Conservation (phyloP, 2,888 invertebrate genomes). For the Cryptus armator region DNA sequence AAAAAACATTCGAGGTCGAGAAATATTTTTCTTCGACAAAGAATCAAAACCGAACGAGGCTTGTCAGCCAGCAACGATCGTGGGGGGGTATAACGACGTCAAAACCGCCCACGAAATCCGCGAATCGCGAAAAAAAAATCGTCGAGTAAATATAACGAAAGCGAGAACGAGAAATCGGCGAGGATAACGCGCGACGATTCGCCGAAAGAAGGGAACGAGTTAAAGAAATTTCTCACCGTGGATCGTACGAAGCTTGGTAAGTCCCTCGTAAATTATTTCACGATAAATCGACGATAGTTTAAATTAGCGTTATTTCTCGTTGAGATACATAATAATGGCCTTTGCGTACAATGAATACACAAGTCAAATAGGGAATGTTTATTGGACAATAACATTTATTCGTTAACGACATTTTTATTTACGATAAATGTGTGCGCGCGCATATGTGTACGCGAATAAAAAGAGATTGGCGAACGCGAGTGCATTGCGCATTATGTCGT, state of each 20-base stretch:
- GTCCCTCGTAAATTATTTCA: background rate
- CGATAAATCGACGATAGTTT: background rate
- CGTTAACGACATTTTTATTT: background rate
- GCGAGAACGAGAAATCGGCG: too few relatives aligned
- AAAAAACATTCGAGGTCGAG: background rate
- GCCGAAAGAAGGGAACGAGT: too few relatives aligned
- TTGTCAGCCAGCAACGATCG: background rate
- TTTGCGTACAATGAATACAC: background rate
- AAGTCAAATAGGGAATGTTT: background rate
- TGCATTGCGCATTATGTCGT: too few relatives aligned
- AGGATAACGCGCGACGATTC: too few relatives aligned
- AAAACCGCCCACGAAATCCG: background rate
- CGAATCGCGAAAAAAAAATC: background rate
- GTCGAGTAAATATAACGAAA: too few relatives aligned
- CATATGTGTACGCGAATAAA: too few relatives aligned
- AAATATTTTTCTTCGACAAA: background rate
- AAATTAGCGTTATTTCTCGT: background rate
- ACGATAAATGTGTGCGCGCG: background rate
- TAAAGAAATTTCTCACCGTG: background rate
- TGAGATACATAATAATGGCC: background rate
- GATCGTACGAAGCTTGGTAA: constrained; percentile 2
- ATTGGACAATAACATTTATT: background rate
- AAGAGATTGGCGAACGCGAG: too few relatives aligned
- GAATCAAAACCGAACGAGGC: background rate
- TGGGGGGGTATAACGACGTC: background rate